phyloP scores from a whole-genome alignment of 1,140 invertebrate genomes.

The Halesus radiatus region DNA sequence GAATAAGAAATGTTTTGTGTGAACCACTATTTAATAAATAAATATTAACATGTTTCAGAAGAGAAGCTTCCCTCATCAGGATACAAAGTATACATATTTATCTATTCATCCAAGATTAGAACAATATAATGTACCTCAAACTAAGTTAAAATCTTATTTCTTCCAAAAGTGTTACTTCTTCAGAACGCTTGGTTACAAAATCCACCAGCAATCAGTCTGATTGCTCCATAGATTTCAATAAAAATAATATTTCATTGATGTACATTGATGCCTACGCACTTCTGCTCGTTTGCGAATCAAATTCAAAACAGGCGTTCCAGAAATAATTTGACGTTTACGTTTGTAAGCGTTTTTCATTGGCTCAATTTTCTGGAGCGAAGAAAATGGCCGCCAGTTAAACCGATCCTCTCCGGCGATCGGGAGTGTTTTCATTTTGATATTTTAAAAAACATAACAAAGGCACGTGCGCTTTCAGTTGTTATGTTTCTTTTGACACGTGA shows the following conservation, averaged over 20 bases:
- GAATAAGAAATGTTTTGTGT: too few relatives aligned
- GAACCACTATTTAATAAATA: too few relatives aligned
- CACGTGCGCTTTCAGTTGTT: not conserved
- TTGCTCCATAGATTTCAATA: slow-evolving; percentile 44
- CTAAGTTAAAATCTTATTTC: too few relatives aligned
- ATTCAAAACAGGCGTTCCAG: slow-evolving; percentile 45
- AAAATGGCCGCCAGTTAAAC: not conserved
- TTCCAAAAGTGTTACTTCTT: too few relatives aligned
- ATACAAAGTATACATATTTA: too few relatives aligned
- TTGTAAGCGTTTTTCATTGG: slow-evolving; percentile 1
- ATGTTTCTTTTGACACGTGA: not conserved
- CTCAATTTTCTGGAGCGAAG: not conserved
- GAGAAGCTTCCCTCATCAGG: too few relatives aligned
- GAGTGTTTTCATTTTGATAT: not conserved
- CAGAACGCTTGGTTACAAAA: not conserved
- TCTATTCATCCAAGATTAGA: too few relatives aligned
- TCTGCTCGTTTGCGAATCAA: slow-evolving; percentile 44
- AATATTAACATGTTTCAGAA: too few relatives aligned
- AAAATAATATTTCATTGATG: slow-evolving; percentile 46
- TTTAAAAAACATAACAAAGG: not conserved
- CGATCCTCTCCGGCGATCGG: not conserved
- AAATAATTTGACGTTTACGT: slow-evolving; percentile 50
- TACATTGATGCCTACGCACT: slow-evolving; percentile 42
- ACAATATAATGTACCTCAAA: too few relatives aligned
- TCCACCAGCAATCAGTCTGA: not conserved